These are phyloP conservation scores for Phallusia fumigata DNA, from an alignment of 23 tunicate species.

Conservation along the genomic window DNA sequence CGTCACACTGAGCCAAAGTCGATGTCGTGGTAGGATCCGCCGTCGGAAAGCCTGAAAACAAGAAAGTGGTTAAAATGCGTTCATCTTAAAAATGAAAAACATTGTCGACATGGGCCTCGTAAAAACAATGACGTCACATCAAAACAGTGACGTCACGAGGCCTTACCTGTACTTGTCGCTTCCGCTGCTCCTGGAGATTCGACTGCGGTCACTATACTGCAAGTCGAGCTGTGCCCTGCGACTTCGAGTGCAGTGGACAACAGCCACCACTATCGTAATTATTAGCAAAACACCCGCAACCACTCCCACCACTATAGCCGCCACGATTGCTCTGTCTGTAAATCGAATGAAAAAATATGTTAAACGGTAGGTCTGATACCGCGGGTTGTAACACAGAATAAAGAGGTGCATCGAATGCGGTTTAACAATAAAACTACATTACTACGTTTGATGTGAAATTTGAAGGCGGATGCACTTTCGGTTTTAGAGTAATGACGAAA, in stretches of 20 bases:
- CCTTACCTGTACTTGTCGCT: slow-evolving; percentile 24
- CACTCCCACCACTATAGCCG: slow-evolving; percentile 22
- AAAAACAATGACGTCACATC: too few species aligned
- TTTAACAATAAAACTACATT: too few species aligned
- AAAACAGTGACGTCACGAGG: not conserved
- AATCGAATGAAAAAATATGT: not conserved
- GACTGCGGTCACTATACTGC: slow-evolving; percentile 15
- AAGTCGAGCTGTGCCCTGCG: not conserved
- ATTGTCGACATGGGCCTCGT: not conserved
- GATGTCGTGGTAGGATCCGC: not conserved
- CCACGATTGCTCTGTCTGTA: slow-evolving; percentile 17
- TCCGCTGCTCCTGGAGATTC: not conserved
- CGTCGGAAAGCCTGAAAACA: not conserved
- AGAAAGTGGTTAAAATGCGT: not conserved
- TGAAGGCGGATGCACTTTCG: too few species aligned
- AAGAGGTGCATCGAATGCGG: too few species aligned
- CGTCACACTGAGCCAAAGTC: slow-evolving; percentile 4
- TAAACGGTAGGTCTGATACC: too few species aligned
- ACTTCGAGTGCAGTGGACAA: slow-evolving; percentile 14
- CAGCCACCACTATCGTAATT: slow-evolving; percentile 13
- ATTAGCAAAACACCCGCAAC: slow-evolving; percentile 9
- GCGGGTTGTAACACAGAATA: too few species aligned
- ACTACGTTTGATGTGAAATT: too few species aligned
- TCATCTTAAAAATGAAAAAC: not conserved
- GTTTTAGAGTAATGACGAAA: too few species aligned